Evolutionary conservation across 2,888 invertebrate genomes (phyloP).

Genomic region (Nomada lathburiana): DNA sequence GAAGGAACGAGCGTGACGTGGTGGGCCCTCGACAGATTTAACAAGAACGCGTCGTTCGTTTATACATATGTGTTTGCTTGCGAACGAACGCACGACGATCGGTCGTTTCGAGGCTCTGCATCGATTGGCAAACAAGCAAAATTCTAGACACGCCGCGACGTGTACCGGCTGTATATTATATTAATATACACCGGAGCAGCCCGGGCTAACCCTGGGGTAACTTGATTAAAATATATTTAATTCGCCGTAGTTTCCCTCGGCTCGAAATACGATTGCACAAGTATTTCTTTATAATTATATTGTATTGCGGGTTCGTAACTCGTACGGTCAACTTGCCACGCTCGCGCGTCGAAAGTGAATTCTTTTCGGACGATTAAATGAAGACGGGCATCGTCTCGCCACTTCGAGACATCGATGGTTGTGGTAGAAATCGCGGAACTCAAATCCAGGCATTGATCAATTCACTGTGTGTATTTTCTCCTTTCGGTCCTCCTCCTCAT

Average conservation of each 20-base stretch:
- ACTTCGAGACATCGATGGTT: constrained; percentile 32
- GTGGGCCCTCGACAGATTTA: constrained; percentile 26
- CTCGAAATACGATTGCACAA: background rate
- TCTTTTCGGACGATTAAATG: constrained; percentile 17
- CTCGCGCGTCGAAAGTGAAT: background rate
- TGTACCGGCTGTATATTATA: constrained; percentile 55
- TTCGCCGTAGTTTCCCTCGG: background rate
- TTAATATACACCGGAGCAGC: constrained; percentile 46
- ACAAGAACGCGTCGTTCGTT: background rate
- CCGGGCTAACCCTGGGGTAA: background rate
- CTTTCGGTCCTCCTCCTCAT: constrained; percentile 13
- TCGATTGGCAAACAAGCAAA: constrained; percentile 4
- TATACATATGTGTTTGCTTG: background rate
- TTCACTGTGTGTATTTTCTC: background rate
- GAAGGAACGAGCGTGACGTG: constrained; percentile 21
- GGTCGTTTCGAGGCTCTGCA: constrained; percentile 9
- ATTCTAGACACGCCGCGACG: constrained; percentile 3
- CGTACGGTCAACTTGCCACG: background rate
- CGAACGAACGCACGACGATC: background rate
- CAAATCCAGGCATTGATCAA: constrained; percentile 24
- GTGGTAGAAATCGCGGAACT: background rate
- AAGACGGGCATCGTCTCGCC: constrained; percentile 33
- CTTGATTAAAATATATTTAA: constrained; percentile 15
- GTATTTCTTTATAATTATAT: background rate
- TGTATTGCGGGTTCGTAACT: constrained; percentile 1